Conservation (phyloP, 2,113 vertebrate genomes). For the Marmota flaviventris region DNA sequence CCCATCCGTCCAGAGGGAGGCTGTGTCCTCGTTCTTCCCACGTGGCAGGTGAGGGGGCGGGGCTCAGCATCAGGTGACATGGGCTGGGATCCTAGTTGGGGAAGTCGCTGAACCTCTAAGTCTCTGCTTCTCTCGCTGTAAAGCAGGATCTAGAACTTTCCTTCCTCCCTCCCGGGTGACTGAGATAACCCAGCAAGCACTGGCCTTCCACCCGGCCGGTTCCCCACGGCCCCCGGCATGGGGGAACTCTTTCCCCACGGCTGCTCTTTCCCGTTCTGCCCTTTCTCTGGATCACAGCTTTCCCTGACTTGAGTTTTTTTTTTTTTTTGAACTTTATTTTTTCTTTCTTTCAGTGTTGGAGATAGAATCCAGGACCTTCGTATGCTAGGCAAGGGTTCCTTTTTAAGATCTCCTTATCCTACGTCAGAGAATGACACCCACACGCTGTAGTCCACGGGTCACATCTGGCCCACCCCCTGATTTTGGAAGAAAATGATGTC, state of each 20-base stretch:
- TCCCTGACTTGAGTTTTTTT: background rate
- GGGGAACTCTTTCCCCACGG: no score
- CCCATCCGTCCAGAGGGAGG: accelerated
- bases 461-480: background rate
- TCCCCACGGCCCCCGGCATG: background rate
- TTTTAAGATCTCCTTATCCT: background rate
- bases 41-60: accelerated
- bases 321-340: no score
- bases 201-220: accelerated
- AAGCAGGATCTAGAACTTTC: background rate
- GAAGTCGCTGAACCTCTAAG: background rate
- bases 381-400: background rate
- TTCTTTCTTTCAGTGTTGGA: no score
- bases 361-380: no score
- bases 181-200: background rate
- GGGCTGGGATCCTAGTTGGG: background rate
- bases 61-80: background rate
- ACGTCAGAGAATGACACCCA: background rate
- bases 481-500: background rate
- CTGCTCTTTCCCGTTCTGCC: background rate
- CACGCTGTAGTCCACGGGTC: background rate
- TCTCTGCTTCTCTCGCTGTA: background rate
- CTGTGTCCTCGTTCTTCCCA: background rate
- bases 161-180: background rate
- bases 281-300: background rate